These are phyloP conservation scores for Nomada hirtipes DNA, from an alignment of 2,888 invertebrate genomes.

Conservation along the genomic window DNA sequence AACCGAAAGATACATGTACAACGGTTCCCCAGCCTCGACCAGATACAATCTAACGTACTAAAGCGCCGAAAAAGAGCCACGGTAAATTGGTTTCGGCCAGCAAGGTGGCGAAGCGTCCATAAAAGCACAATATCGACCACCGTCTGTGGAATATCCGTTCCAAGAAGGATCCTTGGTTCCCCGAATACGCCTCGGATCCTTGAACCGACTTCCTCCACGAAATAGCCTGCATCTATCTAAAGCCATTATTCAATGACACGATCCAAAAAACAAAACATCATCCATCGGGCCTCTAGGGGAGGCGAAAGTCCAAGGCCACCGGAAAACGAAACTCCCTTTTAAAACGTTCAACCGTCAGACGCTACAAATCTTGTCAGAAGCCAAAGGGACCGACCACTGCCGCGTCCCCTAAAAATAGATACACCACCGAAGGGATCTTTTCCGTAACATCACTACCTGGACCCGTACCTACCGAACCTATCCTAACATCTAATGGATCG, in stretches of 20 bases:
- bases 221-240: constrained; percentile 4
- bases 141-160: not conserved
- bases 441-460: constrained; percentile 23
- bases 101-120: not conserved
- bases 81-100: not conserved
- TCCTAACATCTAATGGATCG: constrained; percentile 30
- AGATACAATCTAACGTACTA: not conserved
- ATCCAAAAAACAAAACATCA: not conserved
- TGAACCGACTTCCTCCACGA: not conserved
- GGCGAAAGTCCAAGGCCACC: constrained; percentile 34
- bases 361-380: constrained; percentile 12
- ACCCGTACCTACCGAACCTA: constrained; percentile 23
- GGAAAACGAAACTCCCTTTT: constrained; percentile 43
- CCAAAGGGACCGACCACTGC: not conserved
- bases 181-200: not conserved
- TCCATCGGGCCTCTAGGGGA: not conserved
- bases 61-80: not conserved
- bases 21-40: not conserved
- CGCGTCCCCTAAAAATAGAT: constrained; percentile 14
- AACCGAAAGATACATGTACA: not conserved
- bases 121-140: not conserved
- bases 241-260: constrained; percentile 3
- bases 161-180: not conserved
- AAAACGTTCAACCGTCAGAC: not conserved
- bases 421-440: not conserved